phyloP scores from a whole-genome alignment of 2,113 vertebrate genomes.

The Bucco capensis region DNA sequence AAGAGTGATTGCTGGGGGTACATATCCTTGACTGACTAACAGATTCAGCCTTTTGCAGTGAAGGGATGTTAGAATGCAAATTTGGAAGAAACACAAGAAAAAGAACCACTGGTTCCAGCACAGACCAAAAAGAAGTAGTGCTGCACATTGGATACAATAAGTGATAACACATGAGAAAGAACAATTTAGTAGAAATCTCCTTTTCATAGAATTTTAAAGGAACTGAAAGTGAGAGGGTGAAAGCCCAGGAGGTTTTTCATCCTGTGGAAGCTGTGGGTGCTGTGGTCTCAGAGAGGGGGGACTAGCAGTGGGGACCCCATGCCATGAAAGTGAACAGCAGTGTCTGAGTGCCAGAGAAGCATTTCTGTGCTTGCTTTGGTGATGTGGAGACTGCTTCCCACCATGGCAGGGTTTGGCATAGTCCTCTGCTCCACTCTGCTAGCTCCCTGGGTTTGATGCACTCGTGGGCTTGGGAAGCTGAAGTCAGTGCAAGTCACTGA shows the following conservation, averaged over 20 bases:
- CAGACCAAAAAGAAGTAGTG: not conserved
- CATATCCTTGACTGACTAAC: not conserved
- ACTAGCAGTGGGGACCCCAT: not conserved
- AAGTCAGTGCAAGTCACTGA: not conserved
- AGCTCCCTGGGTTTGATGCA: not conserved
- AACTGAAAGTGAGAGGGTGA: not conserved
- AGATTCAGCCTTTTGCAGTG: not conserved
- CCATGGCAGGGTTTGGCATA: not conserved
- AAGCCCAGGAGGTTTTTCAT: not conserved
- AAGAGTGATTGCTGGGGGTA: not conserved
- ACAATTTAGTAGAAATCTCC: not conserved
- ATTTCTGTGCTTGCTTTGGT: not conserved
- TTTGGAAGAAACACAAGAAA: not conserved
- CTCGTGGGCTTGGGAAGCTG: not conserved
- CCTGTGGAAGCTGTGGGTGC: not conserved
- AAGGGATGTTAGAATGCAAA: not conserved
- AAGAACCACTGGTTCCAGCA: not conserved
- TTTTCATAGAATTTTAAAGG: not conserved
- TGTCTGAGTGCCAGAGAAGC: not conserved
- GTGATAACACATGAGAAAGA: not conserved
- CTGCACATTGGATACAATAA: not conserved
- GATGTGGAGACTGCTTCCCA: not conserved
- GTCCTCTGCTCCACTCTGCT: not conserved
- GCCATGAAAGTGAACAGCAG: not conserved
- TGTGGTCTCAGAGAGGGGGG: not conserved